Percentiles rank a stretch among this genome's conserved stretches.
Conservation (phyloP, 2,888 invertebrate genomes). For the Protonemura montana region DNA sequence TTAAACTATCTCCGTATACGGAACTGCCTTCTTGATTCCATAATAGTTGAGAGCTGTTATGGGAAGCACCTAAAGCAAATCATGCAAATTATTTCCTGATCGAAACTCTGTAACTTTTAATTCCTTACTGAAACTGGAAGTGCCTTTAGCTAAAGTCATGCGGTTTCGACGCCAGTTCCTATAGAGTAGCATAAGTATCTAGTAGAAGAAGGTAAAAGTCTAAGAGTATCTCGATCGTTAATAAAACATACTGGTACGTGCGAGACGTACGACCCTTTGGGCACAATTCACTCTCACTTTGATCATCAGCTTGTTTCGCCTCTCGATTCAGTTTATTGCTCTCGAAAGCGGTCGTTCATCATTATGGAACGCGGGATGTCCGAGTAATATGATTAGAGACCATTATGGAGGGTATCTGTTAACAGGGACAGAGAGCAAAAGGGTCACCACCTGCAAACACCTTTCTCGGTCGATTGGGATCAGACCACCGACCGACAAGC, state of each 20-base stretch:
- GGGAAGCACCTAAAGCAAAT: neutral
- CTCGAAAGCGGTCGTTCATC: neutral
- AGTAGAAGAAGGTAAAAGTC: neutral
- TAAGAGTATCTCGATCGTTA: neutral
- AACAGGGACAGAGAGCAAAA: neutral
- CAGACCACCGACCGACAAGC: neutral
- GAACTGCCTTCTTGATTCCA: neutral
- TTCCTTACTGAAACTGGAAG: neutral
- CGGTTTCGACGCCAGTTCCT: neutral
- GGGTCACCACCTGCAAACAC: neutral
- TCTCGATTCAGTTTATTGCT: neutral
- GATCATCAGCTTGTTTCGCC: neutral
- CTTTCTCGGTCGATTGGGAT: neutral
- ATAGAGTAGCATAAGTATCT: neutral
- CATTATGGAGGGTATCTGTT: neutral
- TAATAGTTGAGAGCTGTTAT: neutral
- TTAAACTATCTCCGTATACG: too few relatives aligned
- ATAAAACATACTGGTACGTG: neutral
- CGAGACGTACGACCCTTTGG: neutral
- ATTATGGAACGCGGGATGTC: too few relatives aligned
- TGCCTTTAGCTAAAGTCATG: neutral
- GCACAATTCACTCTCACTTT: neutral
- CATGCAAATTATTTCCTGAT: neutral
- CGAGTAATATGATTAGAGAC: too few relatives aligned
- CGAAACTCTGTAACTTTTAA: neutral